Evolutionary conservation across 2,113 vertebrate genomes (phyloP).

Genomic region (Sialia sialis): DNA sequence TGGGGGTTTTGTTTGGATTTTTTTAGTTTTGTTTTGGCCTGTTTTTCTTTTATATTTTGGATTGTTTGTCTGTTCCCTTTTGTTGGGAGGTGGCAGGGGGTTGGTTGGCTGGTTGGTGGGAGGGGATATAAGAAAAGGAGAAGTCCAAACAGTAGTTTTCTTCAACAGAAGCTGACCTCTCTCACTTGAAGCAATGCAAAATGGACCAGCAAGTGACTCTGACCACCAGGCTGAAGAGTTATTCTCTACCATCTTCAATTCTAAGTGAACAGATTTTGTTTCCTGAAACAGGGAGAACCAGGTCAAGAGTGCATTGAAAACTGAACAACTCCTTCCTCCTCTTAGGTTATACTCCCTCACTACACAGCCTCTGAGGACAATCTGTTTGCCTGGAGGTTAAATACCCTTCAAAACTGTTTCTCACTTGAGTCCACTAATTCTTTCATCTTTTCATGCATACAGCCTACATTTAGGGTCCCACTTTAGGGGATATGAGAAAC

Average conservation of each 20-base stretch:
- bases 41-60: background rate
- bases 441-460: background rate
- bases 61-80: background rate
- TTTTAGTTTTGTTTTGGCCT: background rate
- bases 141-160: background rate
- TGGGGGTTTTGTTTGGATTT: background rate
- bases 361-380: background rate
- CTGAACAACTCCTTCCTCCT: background rate
- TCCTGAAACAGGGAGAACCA: background rate
- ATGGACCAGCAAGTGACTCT: background rate
- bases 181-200: background rate
- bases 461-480: background rate
- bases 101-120: background rate
- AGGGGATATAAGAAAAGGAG: background rate
- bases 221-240: background rate
- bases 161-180: background rate
- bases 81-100: rapidly evolving
- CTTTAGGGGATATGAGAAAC: background rate
- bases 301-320: background rate
- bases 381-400: background rate
- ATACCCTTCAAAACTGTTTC: background rate
- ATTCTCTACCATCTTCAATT: background rate
- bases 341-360: background rate
- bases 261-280: background rate
- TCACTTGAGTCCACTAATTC: background rate